Evolutionary conservation across 1,140 invertebrate genomes (phyloP).

Genomic region (Mizuhopecten yessoensis): DNA sequence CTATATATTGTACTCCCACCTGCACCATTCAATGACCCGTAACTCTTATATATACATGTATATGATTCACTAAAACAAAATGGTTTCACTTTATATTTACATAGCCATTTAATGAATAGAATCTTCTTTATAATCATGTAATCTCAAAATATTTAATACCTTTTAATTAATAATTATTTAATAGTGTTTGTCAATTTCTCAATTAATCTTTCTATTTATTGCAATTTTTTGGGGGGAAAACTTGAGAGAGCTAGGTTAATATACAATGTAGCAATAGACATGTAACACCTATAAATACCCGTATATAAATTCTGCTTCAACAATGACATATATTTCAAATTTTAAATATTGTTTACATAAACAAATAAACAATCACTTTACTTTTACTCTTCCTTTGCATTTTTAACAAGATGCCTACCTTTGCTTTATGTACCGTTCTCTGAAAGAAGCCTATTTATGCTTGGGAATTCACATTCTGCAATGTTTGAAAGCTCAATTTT

Average conservation of each 20-base stretch:
- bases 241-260: no score
- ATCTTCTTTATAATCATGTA: neutral
- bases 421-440: neutral
- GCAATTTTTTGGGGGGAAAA: no score
- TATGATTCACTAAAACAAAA: neutral
- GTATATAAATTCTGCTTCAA: no score
- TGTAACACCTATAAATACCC: no score
- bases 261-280: neutral
- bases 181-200: no score
- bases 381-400: no score
- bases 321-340: no score
- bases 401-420: neutral
- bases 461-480: neutral
- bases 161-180: neutral
- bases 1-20: neutral
- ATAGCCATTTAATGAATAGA: neutral
- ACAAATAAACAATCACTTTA: no score
- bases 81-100: neutral
- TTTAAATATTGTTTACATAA: no score
- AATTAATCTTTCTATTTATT: neutral
- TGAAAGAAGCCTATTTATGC: neutral
- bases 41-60: neutral
- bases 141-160: neutral
- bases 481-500: neutral
- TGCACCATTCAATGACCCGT: neutral